Percentiles rank a stretch among this genome's conserved stretches.
phyloP scores from a whole-genome alignment of 2,797 vertebrate species.

The Sebastes melanostomus region DNA sequence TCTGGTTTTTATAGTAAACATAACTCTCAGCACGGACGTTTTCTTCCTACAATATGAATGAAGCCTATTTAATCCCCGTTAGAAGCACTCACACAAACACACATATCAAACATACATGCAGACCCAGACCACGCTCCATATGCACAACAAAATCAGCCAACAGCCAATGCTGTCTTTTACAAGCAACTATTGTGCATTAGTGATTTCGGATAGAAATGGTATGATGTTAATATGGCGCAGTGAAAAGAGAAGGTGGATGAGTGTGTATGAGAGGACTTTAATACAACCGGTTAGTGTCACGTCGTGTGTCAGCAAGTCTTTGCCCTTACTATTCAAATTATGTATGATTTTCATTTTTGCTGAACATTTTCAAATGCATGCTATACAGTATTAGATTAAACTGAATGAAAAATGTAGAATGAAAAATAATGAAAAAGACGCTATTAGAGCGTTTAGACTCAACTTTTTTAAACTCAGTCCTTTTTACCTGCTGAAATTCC shows the following conservation, averaged over 20 bases:
- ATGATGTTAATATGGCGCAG: background rate
- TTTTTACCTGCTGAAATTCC: too few relatives aligned
- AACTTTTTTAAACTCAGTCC: too few relatives aligned
- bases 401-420: background rate
- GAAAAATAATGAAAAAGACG: background rate
- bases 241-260: background rate
- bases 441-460: background rate
- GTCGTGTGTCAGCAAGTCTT: background rate
- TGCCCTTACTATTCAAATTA: background rate
- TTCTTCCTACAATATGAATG: conserved; percentile 23
- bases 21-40: conserved; percentile 47
- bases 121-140: conserved; percentile 1
- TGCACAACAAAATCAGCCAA: background rate
- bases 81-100: conserved; percentile 19
- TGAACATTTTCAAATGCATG: background rate
- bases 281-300: background rate
- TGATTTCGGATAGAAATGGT: background rate
- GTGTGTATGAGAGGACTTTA: background rate
- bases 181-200: background rate
- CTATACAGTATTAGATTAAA: background rate
- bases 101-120: conserved; percentile 20
- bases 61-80: conserved; percentile 38
- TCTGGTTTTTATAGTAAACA: conserved; percentile 56
- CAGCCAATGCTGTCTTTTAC: background rate
- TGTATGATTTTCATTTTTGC: background rate